Conservation (phyloP, 2,888 invertebrate genomes). For the Andrena haemorrhoa region DNA sequence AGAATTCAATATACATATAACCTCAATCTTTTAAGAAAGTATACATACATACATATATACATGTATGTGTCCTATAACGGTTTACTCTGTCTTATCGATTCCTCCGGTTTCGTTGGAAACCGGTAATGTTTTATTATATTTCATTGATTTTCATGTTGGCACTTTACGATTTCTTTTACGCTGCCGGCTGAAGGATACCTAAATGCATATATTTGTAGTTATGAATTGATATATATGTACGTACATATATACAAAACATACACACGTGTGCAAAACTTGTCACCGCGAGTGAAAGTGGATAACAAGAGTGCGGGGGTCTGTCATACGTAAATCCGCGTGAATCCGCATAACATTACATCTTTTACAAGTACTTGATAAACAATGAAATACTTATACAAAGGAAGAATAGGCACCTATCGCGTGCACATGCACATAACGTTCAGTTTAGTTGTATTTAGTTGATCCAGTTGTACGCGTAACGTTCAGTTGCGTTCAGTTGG, state of each 20-base stretch:
- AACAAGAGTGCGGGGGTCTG: too few relatives aligned
- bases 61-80: too few relatives aligned
- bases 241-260: neutral
- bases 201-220: neutral
- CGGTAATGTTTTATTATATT: neutral
- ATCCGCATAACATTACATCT: too few relatives aligned
- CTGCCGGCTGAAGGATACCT: neutral
- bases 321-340: too few relatives aligned
- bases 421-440: neutral
- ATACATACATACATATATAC: neutral
- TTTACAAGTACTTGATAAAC: too few relatives aligned
- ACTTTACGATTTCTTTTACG: neutral
- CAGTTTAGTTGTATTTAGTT: too few relatives aligned
- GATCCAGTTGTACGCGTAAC: too few relatives aligned
- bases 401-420: neutral
- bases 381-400: too few relatives aligned
- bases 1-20: neutral
- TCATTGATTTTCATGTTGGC: neutral
- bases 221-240: neutral
- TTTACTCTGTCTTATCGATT: neutral
- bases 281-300: neutral
- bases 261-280: neutral
- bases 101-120: neutral
- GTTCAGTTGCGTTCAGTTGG: neutral
- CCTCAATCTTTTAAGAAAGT: constrained; percentile 4